Conservation (phyloP, 1,140 invertebrate genomes). For the Drosophila insularis region DNA sequence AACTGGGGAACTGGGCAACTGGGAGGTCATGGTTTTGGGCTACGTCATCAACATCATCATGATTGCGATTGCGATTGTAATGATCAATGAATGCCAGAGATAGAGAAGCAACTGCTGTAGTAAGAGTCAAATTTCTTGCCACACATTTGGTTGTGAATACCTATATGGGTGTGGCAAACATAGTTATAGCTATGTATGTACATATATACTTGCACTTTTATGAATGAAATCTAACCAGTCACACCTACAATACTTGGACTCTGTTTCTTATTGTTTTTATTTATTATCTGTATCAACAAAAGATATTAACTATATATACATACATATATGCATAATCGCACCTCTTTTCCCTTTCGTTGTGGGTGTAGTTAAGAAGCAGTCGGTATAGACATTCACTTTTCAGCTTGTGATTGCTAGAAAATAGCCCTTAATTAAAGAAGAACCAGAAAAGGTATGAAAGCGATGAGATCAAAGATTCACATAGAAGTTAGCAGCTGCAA, state of each 20-base stretch:
- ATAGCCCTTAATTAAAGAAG: slow-evolving; percentile 37
- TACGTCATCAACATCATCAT: slow-evolving; percentile 62
- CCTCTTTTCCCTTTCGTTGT: slow-evolving; percentile 58
- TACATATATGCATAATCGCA: slow-evolving; percentile 41
- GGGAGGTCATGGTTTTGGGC: slow-evolving; percentile 54
- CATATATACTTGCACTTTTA: slow-evolving; percentile 30
- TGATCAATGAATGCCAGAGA: neutral
- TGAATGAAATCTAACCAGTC: slow-evolving; percentile 72
- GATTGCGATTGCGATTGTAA: slow-evolving; percentile 27
- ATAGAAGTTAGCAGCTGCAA: slow-evolving; percentile 58
- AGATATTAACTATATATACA: slow-evolving; percentile 56
- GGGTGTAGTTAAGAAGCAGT: slow-evolving; percentile 16
- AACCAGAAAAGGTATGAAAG: slow-evolving; percentile 7
- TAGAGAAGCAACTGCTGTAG: neutral
- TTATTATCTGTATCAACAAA: slow-evolving; percentile 73
- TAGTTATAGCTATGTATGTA: too few species aligned
- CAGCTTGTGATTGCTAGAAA: slow-evolving; percentile 8
- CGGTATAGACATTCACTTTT: neutral
- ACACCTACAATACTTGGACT: slow-evolving; percentile 44
- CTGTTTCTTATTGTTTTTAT: neutral
- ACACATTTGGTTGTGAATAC: slow-evolving; percentile 34
- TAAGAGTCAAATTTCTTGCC: slow-evolving; percentile 29
- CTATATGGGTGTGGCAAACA: slow-evolving; percentile 52
- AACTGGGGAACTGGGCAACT: slow-evolving; percentile 18
- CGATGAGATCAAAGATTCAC: slow-evolving; percentile 42